Evolutionary conservation across 2,113 vertebrate genomes (phyloP), one percentile per base, ranked within the genome.

Genomic region (Nyctibius bracteatus): DNA sequence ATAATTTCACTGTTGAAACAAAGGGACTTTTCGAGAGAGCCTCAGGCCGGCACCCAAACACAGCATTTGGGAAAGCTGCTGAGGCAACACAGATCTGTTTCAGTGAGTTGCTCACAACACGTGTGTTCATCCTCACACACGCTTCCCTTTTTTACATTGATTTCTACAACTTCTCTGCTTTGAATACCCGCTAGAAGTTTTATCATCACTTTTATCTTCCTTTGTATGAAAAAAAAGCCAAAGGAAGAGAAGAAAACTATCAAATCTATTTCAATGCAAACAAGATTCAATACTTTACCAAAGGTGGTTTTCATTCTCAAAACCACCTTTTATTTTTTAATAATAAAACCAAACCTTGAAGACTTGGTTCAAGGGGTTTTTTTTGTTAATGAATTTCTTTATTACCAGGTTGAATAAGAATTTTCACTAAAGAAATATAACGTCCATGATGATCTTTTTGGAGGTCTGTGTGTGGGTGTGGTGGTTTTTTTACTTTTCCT

Each of bases 241-340:
- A 70, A 80, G 55, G 16, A 57, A 88, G 91, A 51, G 39, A 28
- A 54, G 67, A 61, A 91, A 95, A 44, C 4, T 12, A 65, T 43
- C n/a, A 58, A 35, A 58, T 23, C 9, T 4, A 23, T 88, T 73
- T 43, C 47, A 47, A 22, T 67, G 43, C 7, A 55, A 47, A 51
- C 24, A 39, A 51, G 18, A 71, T 20, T 51, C 39, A 44, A 12
- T 23, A 12, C n/a, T 24, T 49, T 86, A 39, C 11, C 12, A n/a
- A 81, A 85, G 13, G 33, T 39, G 30, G 59, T 61, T 95, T 91
- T 80, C 15, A 35, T 86, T 61, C 63, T 88, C 83, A 90, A 82
- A 96, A 54, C 14, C 25, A 24, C 14, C 20, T 72, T 80, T 92
- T 35, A 30, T 30, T 85, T 92, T 92, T 66, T 77, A 54, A 59